Conservation (phyloP, 2,888 invertebrate genomes). For the Melanostoma scalare region DNA sequence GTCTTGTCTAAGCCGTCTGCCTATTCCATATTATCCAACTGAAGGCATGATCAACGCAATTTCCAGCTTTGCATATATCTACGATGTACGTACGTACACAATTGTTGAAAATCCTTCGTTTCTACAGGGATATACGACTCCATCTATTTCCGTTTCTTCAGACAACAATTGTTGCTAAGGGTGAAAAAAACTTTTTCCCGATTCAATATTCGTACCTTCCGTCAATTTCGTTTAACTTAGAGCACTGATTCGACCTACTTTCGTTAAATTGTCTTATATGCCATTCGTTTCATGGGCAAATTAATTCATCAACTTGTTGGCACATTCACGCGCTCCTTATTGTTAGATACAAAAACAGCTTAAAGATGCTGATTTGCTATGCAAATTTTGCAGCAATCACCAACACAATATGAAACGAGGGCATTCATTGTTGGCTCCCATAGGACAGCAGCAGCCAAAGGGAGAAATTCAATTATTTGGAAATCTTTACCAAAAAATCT, state of each 20-base stretch:
- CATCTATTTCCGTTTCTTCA: neutral
- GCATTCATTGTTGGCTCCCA: constrained; percentile 32
- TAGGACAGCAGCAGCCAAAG: neutral
- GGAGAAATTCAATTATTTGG: constrained; percentile 63
- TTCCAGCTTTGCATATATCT: constrained; percentile 24
- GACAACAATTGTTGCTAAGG: neutral
- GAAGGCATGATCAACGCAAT: constrained; percentile 37
- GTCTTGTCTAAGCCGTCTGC: constrained; percentile 2
- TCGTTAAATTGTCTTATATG: neutral
- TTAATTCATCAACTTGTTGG: constrained; percentile 33
- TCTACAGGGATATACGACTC: neutral
- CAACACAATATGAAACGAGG: constrained; percentile 41
- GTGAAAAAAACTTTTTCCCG: neutral
- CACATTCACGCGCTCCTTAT: neutral
- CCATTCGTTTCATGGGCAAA: neutral
- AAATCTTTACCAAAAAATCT: constrained; percentile 53
- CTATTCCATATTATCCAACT: constrained; percentile 25
- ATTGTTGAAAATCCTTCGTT: too few relatives aligned
- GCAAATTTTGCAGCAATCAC: constrained; percentile 50
- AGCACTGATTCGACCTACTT: constrained; percentile 3
- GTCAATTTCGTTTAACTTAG: constrained; percentile 14
- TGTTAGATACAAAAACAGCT: neutral
- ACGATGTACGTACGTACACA: neutral
- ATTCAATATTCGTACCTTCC: constrained; percentile 1
- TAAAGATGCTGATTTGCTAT: constrained; percentile 45